Base-by-base conservation (phyloP, 2,113 vertebrate genomes). In the Sturnira hondurensis region DNA sequence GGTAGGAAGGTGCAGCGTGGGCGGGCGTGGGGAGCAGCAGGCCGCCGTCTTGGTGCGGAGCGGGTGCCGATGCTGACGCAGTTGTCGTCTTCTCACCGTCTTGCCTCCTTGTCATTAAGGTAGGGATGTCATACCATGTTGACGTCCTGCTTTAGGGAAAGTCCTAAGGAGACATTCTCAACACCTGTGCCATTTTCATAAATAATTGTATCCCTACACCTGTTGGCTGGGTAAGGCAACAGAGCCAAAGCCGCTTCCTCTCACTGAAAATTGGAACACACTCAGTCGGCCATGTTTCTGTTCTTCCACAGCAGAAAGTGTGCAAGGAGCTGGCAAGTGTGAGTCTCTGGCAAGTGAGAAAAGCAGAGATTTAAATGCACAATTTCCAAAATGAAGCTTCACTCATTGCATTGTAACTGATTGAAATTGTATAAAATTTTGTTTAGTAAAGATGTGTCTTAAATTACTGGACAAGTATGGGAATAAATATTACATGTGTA, bases 111-210 rank as follows among this genome's bases (percentile, higher is more conserved):
- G 31, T 56, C n/a, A 84, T 76, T 93, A 78, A 95, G 41, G 47
- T 85, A 93, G 86, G 77, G 83, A 95, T 78, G n/a, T 78, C 78
- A 54, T 7, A 47, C 13, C 31, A 56, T n/a, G 54, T 10, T 95
- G 22, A 92, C 20, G 7, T 80, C 82, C 50, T 83, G 68, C 43
- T 97, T 89, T 92, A 61, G 41, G 1, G 82, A 89, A 78, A 76
- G 52, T 20, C n/a, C n/a, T n/a, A 20, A 22, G 5, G 20, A 56
- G 54, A 56, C 54, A 22, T 56, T 56, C 22, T 8, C 54, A 26
- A 97, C 52, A 97, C 81, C 77, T 95, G 78, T 86, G 56, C 67
- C 20, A 41, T 65, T 67, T 36, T 81, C 83, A 36, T n/a, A 84
- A 91, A 68, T 86, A 70, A 73, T 83, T 86, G 63, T 78, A 28